These are phyloP conservation scores for Nemapogon koenigi DNA, from an alignment of 2,888 invertebrate genomes.

Conservation along the genomic window DNA sequence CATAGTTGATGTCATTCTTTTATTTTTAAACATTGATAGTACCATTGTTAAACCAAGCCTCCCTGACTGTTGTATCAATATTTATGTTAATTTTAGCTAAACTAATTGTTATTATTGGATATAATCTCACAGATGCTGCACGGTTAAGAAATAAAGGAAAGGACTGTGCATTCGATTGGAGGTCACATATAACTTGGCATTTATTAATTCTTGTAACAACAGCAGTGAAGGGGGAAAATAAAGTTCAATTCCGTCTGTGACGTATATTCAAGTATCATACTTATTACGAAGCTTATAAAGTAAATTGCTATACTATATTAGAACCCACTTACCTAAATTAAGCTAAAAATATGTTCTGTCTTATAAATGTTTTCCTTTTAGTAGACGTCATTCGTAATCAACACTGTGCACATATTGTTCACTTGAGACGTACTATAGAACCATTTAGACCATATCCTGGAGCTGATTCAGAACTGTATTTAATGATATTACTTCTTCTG, in stretches of 20 bases:
- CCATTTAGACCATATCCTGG: no score
- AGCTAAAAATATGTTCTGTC: conserved; percentile 21
- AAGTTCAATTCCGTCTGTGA: conserved; percentile 8
- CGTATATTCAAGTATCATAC: no score
- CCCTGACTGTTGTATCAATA: no score
- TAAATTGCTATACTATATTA: not conserved
- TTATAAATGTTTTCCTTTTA: conserved; percentile 43
- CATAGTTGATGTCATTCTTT: no score
- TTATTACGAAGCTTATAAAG: no score
- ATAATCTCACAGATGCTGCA: no score
- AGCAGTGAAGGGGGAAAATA: conserved; percentile 45
- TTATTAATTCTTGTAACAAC: conserved; percentile 38
- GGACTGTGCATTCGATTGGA: conserved; percentile 28
- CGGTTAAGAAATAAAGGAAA: not conserved
- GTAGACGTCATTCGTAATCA: conserved; percentile 58
- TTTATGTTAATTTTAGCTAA: not conserved
- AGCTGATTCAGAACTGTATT: no score
- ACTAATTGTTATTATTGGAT: no score
- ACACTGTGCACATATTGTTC: conserved; percentile 52
- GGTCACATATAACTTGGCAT: conserved; percentile 51
- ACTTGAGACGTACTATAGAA: no score
- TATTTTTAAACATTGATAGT: no score
- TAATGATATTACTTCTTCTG: no score
- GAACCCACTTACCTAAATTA: conserved; percentile 28
- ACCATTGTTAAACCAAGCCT: no score